These are phyloP conservation scores for Cephus cinctus DNA, from an alignment of 1,140 invertebrate species.

Conservation along the genomic window DNA sequence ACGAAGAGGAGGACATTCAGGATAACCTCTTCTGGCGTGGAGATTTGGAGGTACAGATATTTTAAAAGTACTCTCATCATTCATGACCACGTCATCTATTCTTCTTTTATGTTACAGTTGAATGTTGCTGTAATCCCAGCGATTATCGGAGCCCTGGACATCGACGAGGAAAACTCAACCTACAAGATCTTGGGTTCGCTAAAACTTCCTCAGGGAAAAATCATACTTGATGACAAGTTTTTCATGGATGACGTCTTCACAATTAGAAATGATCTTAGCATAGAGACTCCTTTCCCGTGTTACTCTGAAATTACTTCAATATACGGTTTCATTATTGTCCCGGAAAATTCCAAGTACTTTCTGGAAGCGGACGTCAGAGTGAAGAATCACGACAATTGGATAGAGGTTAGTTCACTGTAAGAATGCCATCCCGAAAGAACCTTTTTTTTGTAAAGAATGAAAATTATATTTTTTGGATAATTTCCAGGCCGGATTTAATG, in stretches of 20 bases:
- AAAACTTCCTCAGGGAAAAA: constrained; percentile 55
- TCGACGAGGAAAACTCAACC: constrained; percentile 57
- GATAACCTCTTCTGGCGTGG: constrained; percentile 61
- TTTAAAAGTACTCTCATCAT: constrained; percentile 64
- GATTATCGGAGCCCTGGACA: constrained; percentile 58
- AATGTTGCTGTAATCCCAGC: constrained; percentile 46
- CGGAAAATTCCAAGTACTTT: constrained; percentile 58
- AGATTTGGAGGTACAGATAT: constrained; percentile 61
- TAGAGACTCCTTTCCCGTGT: constrained; percentile 63
- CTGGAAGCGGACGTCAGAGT: constrained; percentile 57
- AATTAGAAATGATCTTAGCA: constrained; percentile 65
- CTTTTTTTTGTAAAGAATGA: neutral
- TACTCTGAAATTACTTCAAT: constrained; percentile 62
- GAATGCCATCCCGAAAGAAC: neutral
- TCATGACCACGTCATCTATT: constrained; percentile 32
- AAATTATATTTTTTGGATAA: constrained; percentile 35
- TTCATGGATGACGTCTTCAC: constrained; percentile 61
- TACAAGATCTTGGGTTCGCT: constrained; percentile 56
- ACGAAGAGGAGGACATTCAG: constrained; percentile 39
- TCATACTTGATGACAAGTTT: constrained; percentile 55
- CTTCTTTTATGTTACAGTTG: constrained; percentile 25
- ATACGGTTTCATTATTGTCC: constrained; percentile 60
- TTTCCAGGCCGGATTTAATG: constrained; percentile 45
- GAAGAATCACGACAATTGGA: constrained; percentile 55
- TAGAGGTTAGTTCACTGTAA: constrained; percentile 54